These are phyloP conservation scores for Oscheius sp. DNA, from an alignment of 2,888 invertebrate genomes.

Conservation along the genomic window DNA sequence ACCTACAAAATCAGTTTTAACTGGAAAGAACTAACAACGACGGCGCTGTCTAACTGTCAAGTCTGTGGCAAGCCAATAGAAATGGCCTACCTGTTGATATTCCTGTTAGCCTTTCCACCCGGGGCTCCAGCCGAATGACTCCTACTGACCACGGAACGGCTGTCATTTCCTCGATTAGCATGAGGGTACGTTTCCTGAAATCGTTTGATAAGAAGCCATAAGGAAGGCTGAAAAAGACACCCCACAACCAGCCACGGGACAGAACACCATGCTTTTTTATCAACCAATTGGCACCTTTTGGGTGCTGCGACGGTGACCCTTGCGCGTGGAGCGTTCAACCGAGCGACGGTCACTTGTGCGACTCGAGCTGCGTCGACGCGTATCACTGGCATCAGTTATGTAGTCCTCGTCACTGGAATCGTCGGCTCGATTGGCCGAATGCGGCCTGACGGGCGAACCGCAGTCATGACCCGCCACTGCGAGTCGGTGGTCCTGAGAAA, in stretches of 20 bases:
- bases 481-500: slow-evolving; percentile 53
- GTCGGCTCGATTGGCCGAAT: slow-evolving; percentile 60
- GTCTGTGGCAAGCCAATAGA: too few species aligned
- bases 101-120: slow-evolving; percentile 52
- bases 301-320: slow-evolving; percentile 26
- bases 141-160: slow-evolving; percentile 43
- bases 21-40: too few species aligned
- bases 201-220: not conserved
- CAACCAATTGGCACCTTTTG: slow-evolving; percentile 7
- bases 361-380: slow-evolving; percentile 30
- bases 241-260: slow-evolving; percentile 8
- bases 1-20: slow-evolving; percentile 74
- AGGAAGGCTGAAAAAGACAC: not conserved
- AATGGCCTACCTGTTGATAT: slow-evolving; percentile 45
- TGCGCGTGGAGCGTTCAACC: slow-evolving; percentile 6
- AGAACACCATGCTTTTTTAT: not conserved
- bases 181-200: slow-evolving; percentile 26
- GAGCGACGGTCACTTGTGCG: slow-evolving; percentile 31
- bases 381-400: slow-evolving; percentile 14
- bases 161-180: slow-evolving; percentile 29
- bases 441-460: slow-evolving; percentile 25
- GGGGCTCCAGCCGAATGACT: slow-evolving; percentile 52
- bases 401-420: slow-evolving; percentile 63
- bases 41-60: too few species aligned
- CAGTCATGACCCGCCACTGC: slow-evolving; percentile 46